Base-by-base conservation (phyloP, 2,797 vertebrate genomes). In the Falco naumanni region DNA sequence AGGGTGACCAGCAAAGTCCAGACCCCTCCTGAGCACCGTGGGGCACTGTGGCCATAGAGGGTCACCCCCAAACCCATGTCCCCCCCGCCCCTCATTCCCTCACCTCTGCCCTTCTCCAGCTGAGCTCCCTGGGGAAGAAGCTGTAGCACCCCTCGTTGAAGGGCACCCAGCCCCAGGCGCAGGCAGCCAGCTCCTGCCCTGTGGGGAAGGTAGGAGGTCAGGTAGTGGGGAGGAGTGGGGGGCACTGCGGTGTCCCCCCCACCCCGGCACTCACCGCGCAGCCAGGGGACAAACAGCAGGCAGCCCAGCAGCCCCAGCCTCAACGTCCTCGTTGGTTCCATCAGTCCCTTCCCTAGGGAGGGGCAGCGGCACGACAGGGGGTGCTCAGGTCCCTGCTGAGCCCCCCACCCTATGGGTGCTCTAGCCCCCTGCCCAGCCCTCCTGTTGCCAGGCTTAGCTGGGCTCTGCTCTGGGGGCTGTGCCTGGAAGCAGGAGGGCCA, bases 281-380 rank as follows among this genome's bases (percentile, higher is more conserved):
- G 84, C 17, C 9, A 1, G 48, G 70, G 48, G n/a, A 48, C 6
- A 4, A 89, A 78, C 70, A 89, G 48, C 70, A 82, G 54, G 63
- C 69, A 75, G 54, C 87, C 25, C 54, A 89, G 78, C 24, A 68
- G 72, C 69, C 95, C 57, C 79, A 66, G 56, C 34, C 89, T 79
- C 76, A 68, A 74, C 16, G 89, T 29, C 61, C 92, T 83, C 18
- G 3, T 43, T 3, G 21, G 19, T 48, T 63, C 92, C 86, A 68
- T 76, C 18, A 28, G 84, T 60, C 11, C 72, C 96, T 95, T 65
- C 83, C 84, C 84, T 95, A 83, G 71, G 90, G 33, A 28, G 28
- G 47, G 13, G 33, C 4, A 1, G 50, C 3, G 13, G 43, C 29
- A 29, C 11, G 56, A 47, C 1, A 6, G 24, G n/a, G 50, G 22